Percentiles rank a stretch among this genome's conserved stretches.
phyloP scores from a whole-genome alignment of 1,140 invertebrate genomes.

The Mercenaria mercenaria region DNA sequence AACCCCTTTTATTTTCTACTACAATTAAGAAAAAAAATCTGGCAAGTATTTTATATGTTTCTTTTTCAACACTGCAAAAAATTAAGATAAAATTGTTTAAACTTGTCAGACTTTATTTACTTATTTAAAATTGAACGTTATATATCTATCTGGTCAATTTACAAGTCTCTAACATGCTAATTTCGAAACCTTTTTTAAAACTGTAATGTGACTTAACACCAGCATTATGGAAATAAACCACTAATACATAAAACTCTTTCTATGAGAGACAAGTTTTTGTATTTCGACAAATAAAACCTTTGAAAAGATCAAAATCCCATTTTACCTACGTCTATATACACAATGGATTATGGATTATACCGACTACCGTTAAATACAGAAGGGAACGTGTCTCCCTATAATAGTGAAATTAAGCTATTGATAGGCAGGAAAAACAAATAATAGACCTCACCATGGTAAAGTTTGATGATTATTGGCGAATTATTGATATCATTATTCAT shows the following conservation, averaged over 20 bases:
- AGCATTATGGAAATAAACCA: background rate
- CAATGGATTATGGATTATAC: conserved; percentile 59
- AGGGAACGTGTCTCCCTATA: background rate
- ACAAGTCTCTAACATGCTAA: background rate
- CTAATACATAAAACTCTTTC: background rate
- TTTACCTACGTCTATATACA: background rate
- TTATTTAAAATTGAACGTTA: background rate
- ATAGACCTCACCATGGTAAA: conserved; percentile 14
- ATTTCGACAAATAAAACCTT: background rate
- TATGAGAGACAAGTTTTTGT: background rate
- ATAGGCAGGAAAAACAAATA: background rate
- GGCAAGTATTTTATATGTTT: background rate
- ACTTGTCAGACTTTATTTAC: background rate
- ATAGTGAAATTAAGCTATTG: background rate
- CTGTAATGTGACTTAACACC: background rate
- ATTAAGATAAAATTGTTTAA: conserved; percentile 7
- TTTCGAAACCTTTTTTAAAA: background rate
- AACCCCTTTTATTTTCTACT: no score
- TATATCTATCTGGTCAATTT: background rate
- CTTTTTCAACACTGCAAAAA: background rate
- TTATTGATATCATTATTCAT: conserved; percentile 30
- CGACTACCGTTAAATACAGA: conserved; percentile 6
- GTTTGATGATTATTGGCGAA: background rate
- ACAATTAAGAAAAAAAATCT: conserved; percentile 7
- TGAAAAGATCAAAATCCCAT: conserved; percentile 6